Percentiles rank a stretch among this genome's conserved stretches.
phyloP scores from a whole-genome alignment of 2,888 invertebrate species.

The Caenorhabditis plicata region DNA sequence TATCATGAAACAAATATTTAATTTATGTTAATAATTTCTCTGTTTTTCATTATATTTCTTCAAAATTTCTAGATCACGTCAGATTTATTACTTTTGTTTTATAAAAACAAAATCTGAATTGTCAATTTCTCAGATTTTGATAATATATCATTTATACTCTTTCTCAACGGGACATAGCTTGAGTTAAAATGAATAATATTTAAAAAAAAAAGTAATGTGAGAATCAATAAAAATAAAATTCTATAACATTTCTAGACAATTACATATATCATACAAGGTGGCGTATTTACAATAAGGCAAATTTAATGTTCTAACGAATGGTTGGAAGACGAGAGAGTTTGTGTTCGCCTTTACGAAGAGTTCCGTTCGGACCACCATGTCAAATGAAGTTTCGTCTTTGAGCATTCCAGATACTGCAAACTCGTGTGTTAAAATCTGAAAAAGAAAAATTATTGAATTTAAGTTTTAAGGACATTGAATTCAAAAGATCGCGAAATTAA shows the following conservation, averaged over 20 bases:
- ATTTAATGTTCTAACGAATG: slow-evolving; percentile 13
- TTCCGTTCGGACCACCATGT: slow-evolving; percentile 24
- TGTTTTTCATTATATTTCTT: too few species aligned
- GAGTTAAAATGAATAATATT: too few species aligned
- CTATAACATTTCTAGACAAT: slow-evolving; percentile 16
- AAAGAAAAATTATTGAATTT: slow-evolving; percentile 1
- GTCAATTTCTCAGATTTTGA: too few species aligned
- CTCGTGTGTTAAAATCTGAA: slow-evolving; percentile 20
- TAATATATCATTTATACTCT: too few species aligned
- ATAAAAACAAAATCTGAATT: too few species aligned
- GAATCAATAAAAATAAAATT: too few species aligned
- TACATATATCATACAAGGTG: slow-evolving; percentile 29
- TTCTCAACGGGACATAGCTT: too few species aligned
- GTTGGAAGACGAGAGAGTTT: slow-evolving; percentile 21
- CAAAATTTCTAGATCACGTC: too few species aligned
- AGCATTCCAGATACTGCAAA: slow-evolving; percentile 12
- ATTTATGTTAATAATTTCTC: too few species aligned
- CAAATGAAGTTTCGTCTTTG: slow-evolving; percentile 1
- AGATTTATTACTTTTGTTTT: too few species aligned
- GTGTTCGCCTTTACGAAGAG: slow-evolving; percentile 12
- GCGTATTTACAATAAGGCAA: slow-evolving; percentile 11
- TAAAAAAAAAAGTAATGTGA: too few species aligned
- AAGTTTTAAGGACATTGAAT: neutral
- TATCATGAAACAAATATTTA: too few species aligned
- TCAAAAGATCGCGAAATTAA: neutral